Evolutionary conservation across 2,113 vertebrate species (phyloP), one percentile per base, ranked within the genome.

Genomic region (Pachypanchax playfairii): DNA sequence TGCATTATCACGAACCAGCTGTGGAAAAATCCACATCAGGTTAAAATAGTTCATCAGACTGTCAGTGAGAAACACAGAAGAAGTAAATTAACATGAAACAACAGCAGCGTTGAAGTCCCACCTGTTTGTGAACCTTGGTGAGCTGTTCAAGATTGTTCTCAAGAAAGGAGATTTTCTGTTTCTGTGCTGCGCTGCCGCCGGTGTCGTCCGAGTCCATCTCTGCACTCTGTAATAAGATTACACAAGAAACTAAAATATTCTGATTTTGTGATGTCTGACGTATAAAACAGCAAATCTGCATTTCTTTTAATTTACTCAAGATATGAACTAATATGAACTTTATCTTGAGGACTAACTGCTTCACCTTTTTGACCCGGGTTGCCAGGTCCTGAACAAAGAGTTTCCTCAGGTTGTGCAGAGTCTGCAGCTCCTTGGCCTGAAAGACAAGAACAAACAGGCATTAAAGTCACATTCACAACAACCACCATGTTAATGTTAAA

Each of bases 121-220:
- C 97, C 96, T 98, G 97, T 80, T 98, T 98, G 88, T 98, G 97
- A 83, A 98, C 97, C 77, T 98, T 98, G 65, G 97, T 98, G 83
- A 98, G 97, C 29, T 98, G 97, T 62, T 98, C 97, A 75, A 98
- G 94, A 85, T 98, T 99, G 92, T 99, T 98, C 86, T 98, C 97
- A 73, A 98, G 94, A 84, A 99, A 98, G 82, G 96, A 98, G 54
- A 99, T 98, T 79, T 98, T 99, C 84, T 99, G 96, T 52, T 98
- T 99, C 70, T 99, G 96, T 1, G 95, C 96, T 31, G 95, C 95
- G 59, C 97, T 98, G 44, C 96, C 96, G 9, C 97, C 96, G 1
- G 96, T 96, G 65, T 98, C 96, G 67, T 98, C 96, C 0, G 96
- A 96, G 84, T 99, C 96, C 48, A 96, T 94, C 84, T 98, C 97